Evolutionary conservation across 1,140 invertebrate species (phyloP).

Genomic region (Zeugodacus cucurbitae): DNA sequence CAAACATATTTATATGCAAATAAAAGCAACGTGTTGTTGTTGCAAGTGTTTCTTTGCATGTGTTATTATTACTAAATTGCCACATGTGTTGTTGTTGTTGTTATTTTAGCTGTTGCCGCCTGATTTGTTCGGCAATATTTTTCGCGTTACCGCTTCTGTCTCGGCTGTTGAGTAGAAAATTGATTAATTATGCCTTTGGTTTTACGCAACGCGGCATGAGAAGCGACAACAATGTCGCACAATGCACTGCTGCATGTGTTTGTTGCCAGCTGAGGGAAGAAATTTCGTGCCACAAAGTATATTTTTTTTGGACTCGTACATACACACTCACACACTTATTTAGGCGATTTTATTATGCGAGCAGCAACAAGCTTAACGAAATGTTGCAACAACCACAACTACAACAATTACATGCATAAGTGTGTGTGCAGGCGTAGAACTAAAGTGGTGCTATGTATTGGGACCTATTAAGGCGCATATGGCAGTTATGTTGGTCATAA

Average conservation of each 20-base stretch:
- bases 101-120: background rate
- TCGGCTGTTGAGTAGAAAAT: constrained; percentile 25
- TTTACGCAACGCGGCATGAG: background rate
- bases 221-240: background rate
- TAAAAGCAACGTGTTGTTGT: constrained; percentile 9
- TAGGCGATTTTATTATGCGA: no score
- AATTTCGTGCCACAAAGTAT: background rate
- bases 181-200: constrained; percentile 16
- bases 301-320: background rate
- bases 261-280: background rate
- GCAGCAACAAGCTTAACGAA: background rate
- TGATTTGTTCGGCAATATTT: background rate
- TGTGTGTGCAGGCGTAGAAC: no score
- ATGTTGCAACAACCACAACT: background rate
- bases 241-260: background rate
- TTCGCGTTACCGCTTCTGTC: constrained; percentile 16
- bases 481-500: constrained; percentile 9
- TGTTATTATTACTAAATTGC: background rate
- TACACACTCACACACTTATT: background rate
- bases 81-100: background rate
- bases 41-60: background rate
- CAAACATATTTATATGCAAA: background rate
- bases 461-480: background rate
- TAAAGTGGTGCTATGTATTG: background rate
- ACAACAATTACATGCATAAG: background rate